These are phyloP conservation scores for Zoanthus sansibaricus DNA, from an alignment of 92 coral and sea anemone genomes.

Conservation along the genomic window DNA sequence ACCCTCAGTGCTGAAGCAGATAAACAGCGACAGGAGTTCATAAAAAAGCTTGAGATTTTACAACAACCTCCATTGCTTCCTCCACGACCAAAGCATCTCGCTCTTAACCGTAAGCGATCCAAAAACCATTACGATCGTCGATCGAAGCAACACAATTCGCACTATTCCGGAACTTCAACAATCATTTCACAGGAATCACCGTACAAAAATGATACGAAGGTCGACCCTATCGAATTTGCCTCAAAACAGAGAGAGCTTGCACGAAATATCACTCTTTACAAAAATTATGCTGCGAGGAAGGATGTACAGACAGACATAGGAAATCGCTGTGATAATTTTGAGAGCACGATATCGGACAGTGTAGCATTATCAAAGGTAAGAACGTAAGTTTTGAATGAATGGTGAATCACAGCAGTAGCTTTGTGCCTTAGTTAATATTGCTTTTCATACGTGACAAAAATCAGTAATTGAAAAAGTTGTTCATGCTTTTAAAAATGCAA, in stretches of 20 bases:
- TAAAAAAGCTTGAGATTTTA: slow-evolving; percentile 79
- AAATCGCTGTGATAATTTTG: slow-evolving; percentile 40
- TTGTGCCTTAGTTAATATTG: slow-evolving; percentile 16
- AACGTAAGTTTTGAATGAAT: background rate
- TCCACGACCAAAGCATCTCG: slow-evolving; percentile 81
- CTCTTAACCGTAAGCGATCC: slow-evolving; percentile 46
- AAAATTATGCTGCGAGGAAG: slow-evolving; percentile 42
- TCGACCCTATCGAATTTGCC: slow-evolving; percentile 86
- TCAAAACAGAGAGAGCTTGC: slow-evolving; percentile 87
- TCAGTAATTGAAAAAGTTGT: slow-evolving; percentile 18
- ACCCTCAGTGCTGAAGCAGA: slow-evolving; percentile 90
- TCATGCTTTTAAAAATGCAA: slow-evolving; percentile 21
- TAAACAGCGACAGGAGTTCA: slow-evolving; percentile 88
- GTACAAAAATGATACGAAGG: slow-evolving; percentile 65
- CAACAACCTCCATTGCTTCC: slow-evolving; percentile 88
- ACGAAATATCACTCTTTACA: slow-evolving; percentile 61
- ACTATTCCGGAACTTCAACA: slow-evolving; percentile 73
- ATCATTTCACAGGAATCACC: slow-evolving; percentile 40
- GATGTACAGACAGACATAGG: slow-evolving; percentile 36
- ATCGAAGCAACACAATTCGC: slow-evolving; percentile 39
- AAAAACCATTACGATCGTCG: slow-evolving; percentile 53
- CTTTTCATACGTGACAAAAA: slow-evolving; percentile 41
- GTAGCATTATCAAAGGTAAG: slow-evolving; percentile 12
- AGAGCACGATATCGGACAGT: slow-evolving; percentile 31
- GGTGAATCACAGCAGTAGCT: slow-evolving; percentile 29